phyloP scores from a whole-genome alignment of 1,140 invertebrate species.

The Conus betulinus region DNA sequence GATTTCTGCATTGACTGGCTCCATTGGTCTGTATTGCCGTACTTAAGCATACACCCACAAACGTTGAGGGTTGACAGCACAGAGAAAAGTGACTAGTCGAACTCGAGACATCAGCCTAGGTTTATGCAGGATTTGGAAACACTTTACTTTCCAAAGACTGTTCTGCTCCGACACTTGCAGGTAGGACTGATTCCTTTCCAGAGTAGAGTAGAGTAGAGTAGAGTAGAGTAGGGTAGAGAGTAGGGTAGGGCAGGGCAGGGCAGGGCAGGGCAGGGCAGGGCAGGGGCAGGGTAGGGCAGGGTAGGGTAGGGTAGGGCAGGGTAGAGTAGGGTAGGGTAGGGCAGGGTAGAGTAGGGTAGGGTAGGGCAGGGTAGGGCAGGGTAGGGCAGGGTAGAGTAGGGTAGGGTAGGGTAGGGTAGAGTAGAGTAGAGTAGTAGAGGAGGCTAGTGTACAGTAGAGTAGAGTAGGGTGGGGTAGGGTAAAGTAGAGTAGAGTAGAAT shows the following conservation, averaged over 20 bases:
- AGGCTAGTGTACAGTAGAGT: not conserved
- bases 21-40: no score
- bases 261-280: not conserved
- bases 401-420: not conserved
- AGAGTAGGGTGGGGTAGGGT: not conserved
- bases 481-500: not conserved
- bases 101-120: no score
- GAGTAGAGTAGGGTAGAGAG: no score
- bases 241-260: not conserved
- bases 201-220: no score
- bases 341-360: not conserved
- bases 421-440: not conserved
- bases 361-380: not conserved
- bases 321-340: not conserved
- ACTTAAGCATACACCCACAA: no score
- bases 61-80: no score
- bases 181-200: no score
- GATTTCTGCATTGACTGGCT: no score
- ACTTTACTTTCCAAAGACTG: no score
- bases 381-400: not conserved
- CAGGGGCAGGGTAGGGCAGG: not conserved
- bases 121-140: no score
- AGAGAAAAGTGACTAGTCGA: no score
- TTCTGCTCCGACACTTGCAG: no score
- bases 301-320: not conserved